These are phyloP conservation scores for Dryocosmus kuriphilus DNA, from an alignment of 2,888 invertebrate species.

Conservation along the genomic window DNA sequence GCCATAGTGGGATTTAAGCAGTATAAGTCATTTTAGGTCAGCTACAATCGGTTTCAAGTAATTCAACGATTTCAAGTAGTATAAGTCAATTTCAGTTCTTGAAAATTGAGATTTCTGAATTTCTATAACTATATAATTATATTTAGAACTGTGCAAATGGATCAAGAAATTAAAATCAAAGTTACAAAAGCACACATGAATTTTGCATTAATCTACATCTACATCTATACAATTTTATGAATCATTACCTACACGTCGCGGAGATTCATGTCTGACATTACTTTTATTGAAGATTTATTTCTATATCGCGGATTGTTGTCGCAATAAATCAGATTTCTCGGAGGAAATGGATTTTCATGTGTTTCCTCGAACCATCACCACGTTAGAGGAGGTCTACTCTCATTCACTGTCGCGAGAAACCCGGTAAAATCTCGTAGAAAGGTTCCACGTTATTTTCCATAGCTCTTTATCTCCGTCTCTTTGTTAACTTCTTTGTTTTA, in stretches of 20 bases:
- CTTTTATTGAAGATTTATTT: conserved; percentile 2
- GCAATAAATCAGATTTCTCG: conserved; percentile 20
- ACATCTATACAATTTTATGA: background rate
- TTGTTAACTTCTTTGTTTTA: conserved; percentile 22
- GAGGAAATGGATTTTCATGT: conserved; percentile 10
- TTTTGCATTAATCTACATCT: background rate
- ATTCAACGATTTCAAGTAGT: background rate
- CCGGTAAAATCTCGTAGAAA: conserved; percentile 18
- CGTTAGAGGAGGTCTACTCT: conserved; percentile 10
- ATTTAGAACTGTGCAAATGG: no score
- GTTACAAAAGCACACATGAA: background rate
- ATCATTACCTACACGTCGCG: background rate
- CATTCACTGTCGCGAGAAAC: conserved; percentile 31
- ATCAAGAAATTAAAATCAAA: no score
- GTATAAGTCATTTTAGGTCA: background rate
- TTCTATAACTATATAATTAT: no score
- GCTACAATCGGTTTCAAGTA: background rate
- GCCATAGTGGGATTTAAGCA: background rate
- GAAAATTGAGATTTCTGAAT: no score
- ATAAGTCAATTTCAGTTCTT: background rate
- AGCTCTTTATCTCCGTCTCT: conserved; percentile 31
- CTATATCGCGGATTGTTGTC: conserved; percentile 1
- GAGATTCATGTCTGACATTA: background rate
- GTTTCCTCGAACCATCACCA: conserved; percentile 12
- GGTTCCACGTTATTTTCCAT: conserved; percentile 28